Evolutionary conservation across 2,797 vertebrate species (phyloP).

Genomic region (Myiotriccus ornatus): DNA sequence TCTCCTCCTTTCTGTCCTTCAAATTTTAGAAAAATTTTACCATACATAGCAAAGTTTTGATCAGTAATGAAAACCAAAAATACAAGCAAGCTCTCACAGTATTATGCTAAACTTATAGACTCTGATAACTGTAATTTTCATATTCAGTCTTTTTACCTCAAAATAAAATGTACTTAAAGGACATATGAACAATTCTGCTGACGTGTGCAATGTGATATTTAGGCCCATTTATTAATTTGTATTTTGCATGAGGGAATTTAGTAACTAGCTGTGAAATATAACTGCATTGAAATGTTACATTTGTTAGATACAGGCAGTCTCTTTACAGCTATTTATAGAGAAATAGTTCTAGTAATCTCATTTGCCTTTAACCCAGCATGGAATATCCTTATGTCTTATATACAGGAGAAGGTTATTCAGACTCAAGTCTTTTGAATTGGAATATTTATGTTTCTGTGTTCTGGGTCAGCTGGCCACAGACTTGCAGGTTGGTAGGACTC

Average conservation of each 20-base stretch:
- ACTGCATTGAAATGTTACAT: not conserved
- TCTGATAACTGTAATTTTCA: not conserved
- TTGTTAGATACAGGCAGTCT: not conserved
- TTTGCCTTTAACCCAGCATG: not conserved
- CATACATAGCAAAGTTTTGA: not conserved
- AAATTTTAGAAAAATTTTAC: not conserved
- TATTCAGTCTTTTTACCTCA: not conserved
- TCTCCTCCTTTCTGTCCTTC: not conserved
- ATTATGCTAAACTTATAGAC: not conserved
- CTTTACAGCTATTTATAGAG: constrained; percentile 19
- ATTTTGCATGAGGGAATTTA: constrained; percentile 37
- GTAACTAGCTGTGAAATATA: constrained; percentile 26
- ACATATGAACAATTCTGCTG: not conserved
- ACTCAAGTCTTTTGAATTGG: not conserved
- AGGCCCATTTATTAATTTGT: constrained; percentile 33
- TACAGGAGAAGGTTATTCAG: not conserved
- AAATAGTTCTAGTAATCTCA: constrained; percentile 3
- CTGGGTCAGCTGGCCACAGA: not conserved
- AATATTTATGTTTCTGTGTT: not conserved
- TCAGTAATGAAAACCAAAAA: not conserved
- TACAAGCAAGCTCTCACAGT: not conserved
- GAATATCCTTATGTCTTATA: not conserved
- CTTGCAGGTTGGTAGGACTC: not conserved
- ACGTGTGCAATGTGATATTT: not conserved
- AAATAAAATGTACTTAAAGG: not conserved